phyloP scores from a whole-genome alignment of 2,797 vertebrate genomes.

The Lates japonicus region DNA sequence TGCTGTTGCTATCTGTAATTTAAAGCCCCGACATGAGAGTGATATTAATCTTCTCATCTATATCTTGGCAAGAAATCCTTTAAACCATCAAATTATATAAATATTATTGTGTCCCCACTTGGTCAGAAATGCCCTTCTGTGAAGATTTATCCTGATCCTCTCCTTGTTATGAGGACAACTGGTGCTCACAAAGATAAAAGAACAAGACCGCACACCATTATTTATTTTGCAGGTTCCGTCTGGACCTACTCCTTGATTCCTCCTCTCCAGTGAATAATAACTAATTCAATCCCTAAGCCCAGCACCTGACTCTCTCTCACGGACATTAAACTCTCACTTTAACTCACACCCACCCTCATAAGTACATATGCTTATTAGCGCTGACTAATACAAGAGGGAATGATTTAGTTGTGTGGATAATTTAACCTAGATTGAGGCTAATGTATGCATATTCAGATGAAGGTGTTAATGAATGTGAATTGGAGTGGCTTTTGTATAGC shows the following conservation, averaged over 20 bases:
- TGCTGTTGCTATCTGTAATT: too few species aligned
- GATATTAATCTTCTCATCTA: background rate
- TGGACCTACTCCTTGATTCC: background rate
- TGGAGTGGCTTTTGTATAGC: slow-evolving; percentile 6
- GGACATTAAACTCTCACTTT: slow-evolving; percentile 20
- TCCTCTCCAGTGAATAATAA: background rate
- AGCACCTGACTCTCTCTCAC: slow-evolving; percentile 9
- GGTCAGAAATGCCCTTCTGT: background rate
- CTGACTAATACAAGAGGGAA: slow-evolving; percentile 36
- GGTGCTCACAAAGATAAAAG: slow-evolving; percentile 3
- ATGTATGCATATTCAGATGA: slow-evolving; percentile 32
- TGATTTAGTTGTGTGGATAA: slow-evolving; percentile 24
- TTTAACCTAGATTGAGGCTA: slow-evolving; percentile 31
- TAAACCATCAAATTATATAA: background rate
- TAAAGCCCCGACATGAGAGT: background rate
- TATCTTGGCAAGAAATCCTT: background rate
- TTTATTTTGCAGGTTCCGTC: background rate
- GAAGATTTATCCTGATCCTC: background rate
- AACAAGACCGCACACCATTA: background rate
- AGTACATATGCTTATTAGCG: background rate
- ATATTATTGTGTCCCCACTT: background rate
- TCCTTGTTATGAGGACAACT: background rate
- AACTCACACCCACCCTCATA: slow-evolving; percentile 3
- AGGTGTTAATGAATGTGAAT: slow-evolving; percentile 28
- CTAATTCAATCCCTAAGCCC: background rate